Percentiles rank a stretch among this genome's conserved stretches.
These are phyloP conservation scores for Temnothorax nylanderi DNA, from an alignment of 1,140 invertebrate species.

Conservation along the genomic window DNA sequence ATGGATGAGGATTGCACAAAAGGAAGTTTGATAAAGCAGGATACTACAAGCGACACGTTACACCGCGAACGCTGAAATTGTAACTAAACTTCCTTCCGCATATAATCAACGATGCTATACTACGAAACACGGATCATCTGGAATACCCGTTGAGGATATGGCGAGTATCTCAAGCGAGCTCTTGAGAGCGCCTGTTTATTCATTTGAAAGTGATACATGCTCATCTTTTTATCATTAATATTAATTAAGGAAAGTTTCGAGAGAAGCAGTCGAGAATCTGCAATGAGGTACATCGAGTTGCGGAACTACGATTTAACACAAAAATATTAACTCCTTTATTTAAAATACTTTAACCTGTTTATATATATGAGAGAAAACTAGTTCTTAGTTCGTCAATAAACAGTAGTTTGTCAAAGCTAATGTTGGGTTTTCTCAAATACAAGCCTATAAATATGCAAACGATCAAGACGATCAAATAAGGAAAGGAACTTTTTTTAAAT, in stretches of 20 bases:
- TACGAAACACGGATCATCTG: conserved; percentile 31
- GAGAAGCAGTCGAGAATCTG: neutral
- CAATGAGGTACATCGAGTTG: neutral
- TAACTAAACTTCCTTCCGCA: conserved; percentile 14
- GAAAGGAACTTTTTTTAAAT: neutral
- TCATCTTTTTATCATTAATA: neutral
- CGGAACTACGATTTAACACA: neutral
- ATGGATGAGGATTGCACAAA: neutral
- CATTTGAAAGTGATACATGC: neutral
- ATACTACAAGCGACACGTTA: neutral
- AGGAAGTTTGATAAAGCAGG: neutral
- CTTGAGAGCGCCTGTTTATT: neutral
- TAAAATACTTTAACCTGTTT: neutral
- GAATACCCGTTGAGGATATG: neutral
- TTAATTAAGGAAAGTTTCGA: conserved; percentile 8
- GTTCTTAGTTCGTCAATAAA: neutral
- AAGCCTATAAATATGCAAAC: neutral
- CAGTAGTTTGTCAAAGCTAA: neutral
- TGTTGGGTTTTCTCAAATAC: neutral
- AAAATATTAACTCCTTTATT: neutral
- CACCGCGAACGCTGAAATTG: conserved; percentile 14
- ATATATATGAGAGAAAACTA: neutral
- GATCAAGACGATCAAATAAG: neutral
- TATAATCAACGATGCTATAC: conserved; percentile 4
- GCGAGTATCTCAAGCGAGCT: neutral